Base-by-base conservation (phyloP, 2,797 vertebrate genomes). In the Anisognathus igniventris region DNA sequence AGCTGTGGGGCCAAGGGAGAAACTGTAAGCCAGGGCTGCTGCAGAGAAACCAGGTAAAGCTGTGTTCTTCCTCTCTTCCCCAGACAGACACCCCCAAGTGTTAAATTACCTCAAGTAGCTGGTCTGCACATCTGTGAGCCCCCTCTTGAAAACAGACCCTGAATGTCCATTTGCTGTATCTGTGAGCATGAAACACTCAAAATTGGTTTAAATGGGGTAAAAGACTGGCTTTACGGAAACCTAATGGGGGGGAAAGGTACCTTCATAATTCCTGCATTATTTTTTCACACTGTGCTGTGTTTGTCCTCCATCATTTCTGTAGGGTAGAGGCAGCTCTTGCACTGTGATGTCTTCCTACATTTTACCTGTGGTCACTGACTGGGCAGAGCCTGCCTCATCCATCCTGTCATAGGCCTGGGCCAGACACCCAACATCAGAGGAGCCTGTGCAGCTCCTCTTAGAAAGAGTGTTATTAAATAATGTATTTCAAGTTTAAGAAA, bases 51-150 rank as follows among this genome's bases (percentile, higher is more conserved):
- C 45, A 71, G n/a, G 14, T 65, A 57, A 48, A 0, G 10, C 42
- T 0, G 0, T 14, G 30, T 27, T 70, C 19, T 28, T 73, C 21
- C 60, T 39, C 10, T 68, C 13, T 16, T 80, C 13, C 9, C 39
- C 47, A 66, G 30, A 45, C 31, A 77, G 22, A 35, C 9, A 42
- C 11, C n/a, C 10, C 1, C 1, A 68, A 31, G 24, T 13, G 47
- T 37, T 56, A 35, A 35, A 56, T 33, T 35, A 54, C 25, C 58
- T n/a, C 62, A 51, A 22, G 58, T 2, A 71, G 54, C 35, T 5
- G 1, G 30, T 30, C 33, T 23, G 30, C 35, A 65, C 44, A 1
- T 0, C 4, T 17, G 18, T 5, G 14, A 70, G 22, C 28, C 13
- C 2, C 2, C 16, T 67, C 68, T 27, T 75, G 57, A 50, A 74